Evolutionary conservation across 2,797 vertebrate genomes (phyloP), one percentile per base, ranked within the genome.

Genomic region (Trematomus bernacchii): DNA sequence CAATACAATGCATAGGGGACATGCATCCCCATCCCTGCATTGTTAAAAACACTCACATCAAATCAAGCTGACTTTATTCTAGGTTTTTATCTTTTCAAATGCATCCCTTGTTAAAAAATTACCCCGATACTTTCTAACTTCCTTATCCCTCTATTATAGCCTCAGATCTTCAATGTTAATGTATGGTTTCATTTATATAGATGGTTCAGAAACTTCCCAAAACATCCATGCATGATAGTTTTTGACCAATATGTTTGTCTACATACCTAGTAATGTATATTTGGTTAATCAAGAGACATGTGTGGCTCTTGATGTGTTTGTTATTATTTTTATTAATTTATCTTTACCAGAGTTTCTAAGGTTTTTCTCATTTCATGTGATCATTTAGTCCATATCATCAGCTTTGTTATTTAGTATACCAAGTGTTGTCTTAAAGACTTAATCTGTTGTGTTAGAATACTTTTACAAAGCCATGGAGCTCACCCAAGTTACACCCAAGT

Each of bases 401-500:
- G 27, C 10, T 15, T 61, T 19, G 16, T 44, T 14, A 8, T 10
- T 70, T 43, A 16, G 8, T 12, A 44, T 2, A n/a, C 11, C 2
- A 43, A 37, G 51, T 54, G 4, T 55, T 54, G n/a, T 66, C 27
- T 4, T 27, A 27, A 27, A 27, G 5, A 5, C 4, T 4, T 27
- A 5, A 27, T 33, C 33, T 6, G 2, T 71, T 76, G 9, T 21
- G 21, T 15, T 51, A 65, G 10, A 19, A 44, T 18, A 33, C 43
- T 10, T 65, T 23, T 21, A 54, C 30, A 8, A 0, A 11, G 10
- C 11, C 13, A 0, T 59, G 40, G 30, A 6, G 9, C 60, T 60
- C 18, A 1, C 21, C 64, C 60, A 21, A 18, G 68, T 54, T 40
- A 61, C 55, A 44, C 75, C 73, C 76, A 66, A 13, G 30, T 0